phyloP scores from a whole-genome alignment of 2,113 vertebrate genomes.

The Platycercus adscitus region DNA sequence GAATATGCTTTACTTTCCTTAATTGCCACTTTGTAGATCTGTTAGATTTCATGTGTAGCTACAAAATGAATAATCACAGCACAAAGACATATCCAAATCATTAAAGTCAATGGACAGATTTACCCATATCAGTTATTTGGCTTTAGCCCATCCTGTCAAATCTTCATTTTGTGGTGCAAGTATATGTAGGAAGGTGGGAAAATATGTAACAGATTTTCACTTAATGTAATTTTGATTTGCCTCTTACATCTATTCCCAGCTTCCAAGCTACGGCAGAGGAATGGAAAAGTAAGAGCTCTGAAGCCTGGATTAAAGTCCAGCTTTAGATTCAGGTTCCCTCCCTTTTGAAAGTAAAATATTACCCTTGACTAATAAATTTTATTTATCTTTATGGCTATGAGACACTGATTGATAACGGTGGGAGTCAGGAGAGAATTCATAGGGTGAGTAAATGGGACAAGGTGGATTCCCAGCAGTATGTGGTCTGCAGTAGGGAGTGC shows the following conservation, averaged over 20 bases:
- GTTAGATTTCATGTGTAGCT: conserved; percentile 15
- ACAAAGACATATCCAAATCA: neutral
- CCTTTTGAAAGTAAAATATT: neutral
- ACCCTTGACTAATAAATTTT: neutral
- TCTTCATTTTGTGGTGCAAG: neutral
- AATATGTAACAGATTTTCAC: neutral
- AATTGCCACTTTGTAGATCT: neutral
- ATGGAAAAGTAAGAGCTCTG: neutral
- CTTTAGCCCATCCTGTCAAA: neutral
- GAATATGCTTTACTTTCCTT: neutral
- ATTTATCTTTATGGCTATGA: neutral
- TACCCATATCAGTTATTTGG: neutral
- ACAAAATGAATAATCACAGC: neutral
- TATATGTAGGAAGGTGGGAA: neutral
- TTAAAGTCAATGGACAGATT: neutral
- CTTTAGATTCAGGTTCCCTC: neutral
- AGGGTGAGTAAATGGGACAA: neutral
- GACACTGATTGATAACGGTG: neutral
- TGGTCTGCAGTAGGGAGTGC: neutral
- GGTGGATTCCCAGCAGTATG: fast-evolving
- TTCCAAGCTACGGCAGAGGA: neutral
- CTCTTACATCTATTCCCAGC: neutral
- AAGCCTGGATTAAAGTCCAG: neutral
- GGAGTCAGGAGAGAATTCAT: neutral
- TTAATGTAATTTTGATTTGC: conserved; percentile 24